A percentile compares a stretch with the other conserved stretches of the same genome.
These are phyloP conservation scores for Tetropium fuscum DNA, from an alignment of 2,888 invertebrate species.

Conservation along the genomic window DNA sequence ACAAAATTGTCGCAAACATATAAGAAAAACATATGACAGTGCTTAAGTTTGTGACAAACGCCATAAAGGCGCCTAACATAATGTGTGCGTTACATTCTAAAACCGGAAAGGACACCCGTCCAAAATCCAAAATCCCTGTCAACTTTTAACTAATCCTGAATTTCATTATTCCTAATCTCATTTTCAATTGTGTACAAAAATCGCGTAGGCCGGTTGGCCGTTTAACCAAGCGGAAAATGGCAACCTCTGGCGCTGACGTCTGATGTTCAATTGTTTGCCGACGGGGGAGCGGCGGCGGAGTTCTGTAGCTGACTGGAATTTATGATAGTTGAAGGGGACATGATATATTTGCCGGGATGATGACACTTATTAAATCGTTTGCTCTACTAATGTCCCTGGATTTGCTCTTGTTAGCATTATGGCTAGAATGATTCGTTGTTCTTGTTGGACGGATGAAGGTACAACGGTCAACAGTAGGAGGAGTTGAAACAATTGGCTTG, in stretches of 20 bases:
- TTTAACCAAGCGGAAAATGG: conserved; percentile 63
- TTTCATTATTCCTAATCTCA: conserved; percentile 17
- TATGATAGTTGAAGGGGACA: conserved; percentile 56
- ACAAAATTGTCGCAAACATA: too few relatives aligned
- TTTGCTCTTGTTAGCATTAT: conserved; percentile 41
- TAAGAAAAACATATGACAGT: too few relatives aligned
- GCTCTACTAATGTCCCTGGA: conserved; percentile 56
- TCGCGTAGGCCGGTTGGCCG: conserved; percentile 39
- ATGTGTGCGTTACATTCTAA: too few relatives aligned
- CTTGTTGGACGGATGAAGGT: too few relatives aligned
- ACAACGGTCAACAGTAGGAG: too few relatives aligned
- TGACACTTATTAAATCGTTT: conserved; percentile 66
- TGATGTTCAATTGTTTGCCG: conserved; percentile 61
- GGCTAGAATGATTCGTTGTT: conserved; percentile 16
- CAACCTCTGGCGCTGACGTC: conserved; percentile 64
- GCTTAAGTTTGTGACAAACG: too few relatives aligned
- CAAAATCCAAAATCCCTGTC: neutral
- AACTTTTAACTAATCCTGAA: conserved; percentile 11
- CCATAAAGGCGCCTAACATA: too few relatives aligned
- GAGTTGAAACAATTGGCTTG: too few relatives aligned
- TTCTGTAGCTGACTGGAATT: conserved; percentile 63
- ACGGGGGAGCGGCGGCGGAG: conserved; percentile 40
- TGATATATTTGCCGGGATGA: conserved; percentile 62
- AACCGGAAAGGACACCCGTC: neutral
- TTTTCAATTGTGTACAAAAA: conserved; percentile 24